A percentile compares a stretch with the other conserved stretches of the same genome.
Evolutionary conservation across 2,113 vertebrate genomes (phyloP).

Genomic region (Enhydra lutris): DNA sequence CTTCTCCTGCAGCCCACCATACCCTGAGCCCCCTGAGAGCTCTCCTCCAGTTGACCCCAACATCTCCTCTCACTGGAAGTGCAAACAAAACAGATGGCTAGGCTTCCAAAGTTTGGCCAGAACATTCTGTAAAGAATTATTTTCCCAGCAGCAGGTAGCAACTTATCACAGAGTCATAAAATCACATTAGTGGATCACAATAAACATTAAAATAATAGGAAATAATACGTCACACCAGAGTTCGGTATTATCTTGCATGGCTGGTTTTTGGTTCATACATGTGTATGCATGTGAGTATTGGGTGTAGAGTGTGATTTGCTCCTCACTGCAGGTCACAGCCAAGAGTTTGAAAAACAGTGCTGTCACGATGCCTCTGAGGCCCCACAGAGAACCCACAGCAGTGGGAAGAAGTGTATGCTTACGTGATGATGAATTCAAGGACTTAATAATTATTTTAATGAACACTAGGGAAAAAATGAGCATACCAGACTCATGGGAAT

Average conservation of each 20-base stretch:
- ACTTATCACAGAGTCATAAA: constrained; percentile 46
- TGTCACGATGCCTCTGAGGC: not conserved
- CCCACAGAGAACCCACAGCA: not conserved
- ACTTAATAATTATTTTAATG: constrained; percentile 10
- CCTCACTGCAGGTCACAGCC: not conserved
- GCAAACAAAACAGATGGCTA: not conserved
- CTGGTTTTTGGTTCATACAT: constrained; percentile 24
- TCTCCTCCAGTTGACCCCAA: not conserved
- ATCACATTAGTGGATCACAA: constrained; percentile 36
- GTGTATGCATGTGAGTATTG: not conserved
- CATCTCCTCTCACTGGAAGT: not conserved
- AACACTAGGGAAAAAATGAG: not conserved
- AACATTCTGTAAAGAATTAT: not conserved
- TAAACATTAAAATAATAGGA: constrained; percentile 34
- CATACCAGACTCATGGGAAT: not conserved
- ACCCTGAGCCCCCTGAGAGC: not conserved
- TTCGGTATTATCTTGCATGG: not conserved
- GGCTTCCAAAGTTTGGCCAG: not conserved
- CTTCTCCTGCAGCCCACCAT: not conserved
- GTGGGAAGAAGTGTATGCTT: not conserved
- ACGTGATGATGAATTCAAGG: not conserved
- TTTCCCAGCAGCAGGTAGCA: not conserved
- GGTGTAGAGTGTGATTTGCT: not conserved
- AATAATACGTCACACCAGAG: not conserved
- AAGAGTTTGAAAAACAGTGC: constrained; percentile 22